These are phyloP conservation scores for Lordiphosa andalusiaca DNA, from an alignment of 2,888 invertebrate species.

Conservation along the genomic window DNA sequence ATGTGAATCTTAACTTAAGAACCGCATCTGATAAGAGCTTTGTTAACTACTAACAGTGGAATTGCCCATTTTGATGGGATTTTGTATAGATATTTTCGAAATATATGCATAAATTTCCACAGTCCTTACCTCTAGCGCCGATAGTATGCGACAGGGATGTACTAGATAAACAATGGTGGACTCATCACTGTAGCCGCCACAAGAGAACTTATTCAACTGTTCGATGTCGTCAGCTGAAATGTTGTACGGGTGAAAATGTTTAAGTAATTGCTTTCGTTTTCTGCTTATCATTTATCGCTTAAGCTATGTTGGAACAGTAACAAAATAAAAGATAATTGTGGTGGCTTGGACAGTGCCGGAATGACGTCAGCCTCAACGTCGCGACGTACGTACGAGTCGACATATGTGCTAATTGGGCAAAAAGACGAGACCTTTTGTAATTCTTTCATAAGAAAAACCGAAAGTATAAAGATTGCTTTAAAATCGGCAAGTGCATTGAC, in stretches of 20 bases:
- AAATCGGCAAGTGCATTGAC: constrained; percentile 50
- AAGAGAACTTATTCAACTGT: constrained; percentile 90
- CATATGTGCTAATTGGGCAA: constrained; percentile 55
- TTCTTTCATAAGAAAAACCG: constrained; percentile 23
- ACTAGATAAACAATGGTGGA: constrained; percentile 92
- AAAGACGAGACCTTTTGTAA: constrained; percentile 18
- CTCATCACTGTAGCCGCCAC: constrained; percentile 91
- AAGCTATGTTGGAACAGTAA: constrained; percentile 34
- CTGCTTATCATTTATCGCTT: constrained; percentile 25
- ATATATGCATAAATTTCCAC: neutral
- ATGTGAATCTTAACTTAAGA: too few relatives aligned
- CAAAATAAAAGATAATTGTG: constrained; percentile 42
- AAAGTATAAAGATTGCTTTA: constrained; percentile 13
- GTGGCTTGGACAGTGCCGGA: constrained; percentile 11
- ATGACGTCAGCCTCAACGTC: constrained; percentile 56
- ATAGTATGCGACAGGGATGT: constrained; percentile 92
- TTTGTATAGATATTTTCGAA: neutral
- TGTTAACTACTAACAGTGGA: too few relatives aligned
- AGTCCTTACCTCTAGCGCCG: constrained; percentile 86
- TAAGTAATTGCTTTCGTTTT: constrained; percentile 19
- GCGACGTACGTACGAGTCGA: constrained; percentile 2
- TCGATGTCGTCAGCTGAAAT: constrained; percentile 88
- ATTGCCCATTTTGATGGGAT: too few relatives aligned
- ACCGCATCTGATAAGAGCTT: too few relatives aligned
- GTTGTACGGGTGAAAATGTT: constrained; percentile 4